Base-by-base conservation (phyloP, 2,113 vertebrate genomes). In the Morone chrysops region DNA sequence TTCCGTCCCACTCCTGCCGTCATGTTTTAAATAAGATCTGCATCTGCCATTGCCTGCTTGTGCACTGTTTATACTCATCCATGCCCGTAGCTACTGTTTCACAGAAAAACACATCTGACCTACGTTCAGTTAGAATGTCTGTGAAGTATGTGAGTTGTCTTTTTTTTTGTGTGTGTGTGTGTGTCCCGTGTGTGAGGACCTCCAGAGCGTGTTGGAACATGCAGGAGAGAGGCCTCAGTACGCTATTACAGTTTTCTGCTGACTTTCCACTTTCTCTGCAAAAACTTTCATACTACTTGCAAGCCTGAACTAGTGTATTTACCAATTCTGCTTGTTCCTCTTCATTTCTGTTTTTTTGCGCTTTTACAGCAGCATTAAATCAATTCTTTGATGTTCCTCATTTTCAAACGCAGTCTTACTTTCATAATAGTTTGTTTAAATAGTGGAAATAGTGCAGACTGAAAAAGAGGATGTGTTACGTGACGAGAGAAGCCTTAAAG, bases 171-270 rank as follows among this genome's bases (percentile, higher is more conserved):
- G n/a, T n/a, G n/a, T n/a, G n/a, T n/a, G n/a, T n/a, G n/a, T n/a
- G n/a, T n/a, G n/a, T n/a, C 22, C 14, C 36, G n/a, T 45, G 17
- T 31, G 61, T 13, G 51, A 45, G 31, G 47, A 66, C 75, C 61
- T 83, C 36, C 47, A 36, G 41, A 66, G 40, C 78, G 10, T 78
- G 84, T 89, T 88, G 36, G 74, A 76, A 89, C 89, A 80, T 36
- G 92, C 71, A 82, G 67, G 56, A 69, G 66, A 67, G 59, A 71
- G 8, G 60, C 61, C 61, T 83, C 45, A 7, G 67, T 56, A 50
- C 10, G 0, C 51, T n/a, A 6, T 53, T 43, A 57, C 43, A 48
- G 11, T 20, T 60, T 86, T 80, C 74, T 90, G 83, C 90, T 84
- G 88, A 89, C 75, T 84, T 75, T 8, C 43, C 45, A 40, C 54